Evolutionary conservation across 1,140 invertebrate species (phyloP), one percentile per base, ranked within the genome.

Genomic region (Polypedilum pembai): DNA sequence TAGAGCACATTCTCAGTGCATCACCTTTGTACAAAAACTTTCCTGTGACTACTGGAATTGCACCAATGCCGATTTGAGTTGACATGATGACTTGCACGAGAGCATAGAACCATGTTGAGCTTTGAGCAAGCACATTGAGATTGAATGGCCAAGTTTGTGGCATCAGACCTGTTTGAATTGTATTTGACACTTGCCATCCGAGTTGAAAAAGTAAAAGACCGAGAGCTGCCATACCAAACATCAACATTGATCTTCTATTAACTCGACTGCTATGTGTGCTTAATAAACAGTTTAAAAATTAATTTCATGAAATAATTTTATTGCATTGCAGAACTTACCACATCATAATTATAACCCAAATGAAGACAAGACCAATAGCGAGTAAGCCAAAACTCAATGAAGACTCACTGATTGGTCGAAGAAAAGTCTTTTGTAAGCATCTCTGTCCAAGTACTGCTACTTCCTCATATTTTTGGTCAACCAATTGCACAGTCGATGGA

Each of bases 1-100:
- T 80, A 17, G 81, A 77, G 2, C 81, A 82, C 20, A 81, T 82
- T 24, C 81, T 77, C 21, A 82, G 79, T 1, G 81, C 81, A 73
- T 82, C 81, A 7, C 81, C 80, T 76, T 82, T 82, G 75, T 82
- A 82, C 18, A 82, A 76, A 75, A 82, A 82, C 76, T 82, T 82
- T 10, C 81, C 81, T 3, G 81, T 82, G 8, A 82, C n/a, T 75
- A 82, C 80, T 10, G 81, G 80, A 73, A 82, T 73, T 3, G 78
- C 77, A 15, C 81, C 81, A 45, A 82, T 79, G 33, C 81, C 81
- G 41, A 80, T 81, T 72, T 81, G 80, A 0, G 80, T 78, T 12
- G 80, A 78, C 76, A 78, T 81, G 18, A 82, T 75, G 7, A 82
- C 81, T 77, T 82, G 81, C 76, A 81, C 77, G 33, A 82, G 24